phyloP scores from a whole-genome alignment of 64 coral and sea anemone species.

The Dendronephthya gigantea region DNA sequence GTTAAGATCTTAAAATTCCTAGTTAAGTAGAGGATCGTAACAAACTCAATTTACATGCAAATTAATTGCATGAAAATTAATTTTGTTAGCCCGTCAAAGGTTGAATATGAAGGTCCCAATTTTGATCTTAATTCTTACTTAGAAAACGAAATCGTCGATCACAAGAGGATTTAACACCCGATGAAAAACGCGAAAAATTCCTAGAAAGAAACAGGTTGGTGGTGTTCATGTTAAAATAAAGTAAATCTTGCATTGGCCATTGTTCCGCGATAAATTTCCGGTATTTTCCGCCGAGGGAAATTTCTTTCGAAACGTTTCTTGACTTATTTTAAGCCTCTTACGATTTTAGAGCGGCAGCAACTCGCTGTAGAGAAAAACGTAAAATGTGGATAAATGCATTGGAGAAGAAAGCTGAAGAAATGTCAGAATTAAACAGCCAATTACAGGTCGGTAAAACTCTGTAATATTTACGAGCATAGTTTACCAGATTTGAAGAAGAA shows the following conservation, averaged over 20 bases:
- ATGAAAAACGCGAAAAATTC: constrained; percentile 84
- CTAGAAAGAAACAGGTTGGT: constrained; percentile 94
- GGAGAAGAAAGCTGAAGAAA: constrained; percentile 97
- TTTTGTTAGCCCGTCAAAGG: too few species aligned
- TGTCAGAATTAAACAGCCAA: constrained; percentile 62
- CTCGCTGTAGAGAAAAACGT: constrained; percentile 91
- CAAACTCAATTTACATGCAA: too few species aligned
- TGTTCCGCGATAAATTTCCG: too few species aligned
- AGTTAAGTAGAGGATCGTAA: too few species aligned
- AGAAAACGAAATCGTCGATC: constrained; percentile 75
- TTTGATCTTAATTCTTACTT: too few species aligned
- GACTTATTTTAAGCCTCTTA: background rate
- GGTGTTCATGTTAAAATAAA: background rate
- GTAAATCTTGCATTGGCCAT: background rate
- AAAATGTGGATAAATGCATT: constrained; percentile 94
- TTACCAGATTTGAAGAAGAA: too few species aligned
- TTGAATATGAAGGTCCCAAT: too few species aligned
- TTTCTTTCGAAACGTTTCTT: background rate
- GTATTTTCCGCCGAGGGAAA: background rate
- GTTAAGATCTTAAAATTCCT: too few species aligned
- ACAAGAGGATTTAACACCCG: constrained; percentile 88
- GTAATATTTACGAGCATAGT: too few species aligned
- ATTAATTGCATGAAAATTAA: too few species aligned
- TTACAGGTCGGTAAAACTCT: constrained; percentile 57
- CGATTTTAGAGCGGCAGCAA: constrained; percentile 78